Evolutionary conservation across 2,113 vertebrate genomes (phyloP), one percentile per base, ranked within the genome.

Genomic region (Panurus biarmicus): DNA sequence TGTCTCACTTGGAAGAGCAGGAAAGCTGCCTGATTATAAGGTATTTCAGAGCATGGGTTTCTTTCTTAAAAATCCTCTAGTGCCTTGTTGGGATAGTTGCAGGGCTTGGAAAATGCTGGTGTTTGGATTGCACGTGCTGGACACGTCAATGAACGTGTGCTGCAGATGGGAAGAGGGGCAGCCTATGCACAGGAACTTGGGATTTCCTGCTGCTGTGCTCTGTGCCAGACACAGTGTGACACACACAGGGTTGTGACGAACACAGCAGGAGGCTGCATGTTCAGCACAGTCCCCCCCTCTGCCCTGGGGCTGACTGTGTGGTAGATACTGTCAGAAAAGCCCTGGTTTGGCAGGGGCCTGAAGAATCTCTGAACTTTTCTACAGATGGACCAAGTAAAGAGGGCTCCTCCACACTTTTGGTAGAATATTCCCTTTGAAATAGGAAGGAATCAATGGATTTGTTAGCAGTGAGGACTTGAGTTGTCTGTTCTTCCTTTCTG

Each of bases 131-230:
- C 6, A 0, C 20, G 7, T 45, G n/a, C 35, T 73, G 83, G 45
- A 23, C 40, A 9, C 13, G 1, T 10, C 65, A 35, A 4, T 23
- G 45, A 38, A 26, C 23, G 8, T 0, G 1, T 66, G 56, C 71
- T 88, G 76, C 31, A 11, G 12, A 25, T n/a, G 42, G 53, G 84
- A 67, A 58, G 65, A 66, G 42, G 51, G 17, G 28, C 65, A 81
- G 73, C 26, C 45, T 66, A 9, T 26, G 9, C 53, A 29, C 60
- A 67, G 38, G 78, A 57, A 23, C 19, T 71, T n/a, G 54, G 50
- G 61, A 8, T 87, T 81, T 87, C 47, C 44, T 94, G 65, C 56
- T 48, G 58, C 67, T 70, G 28, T 66, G 64, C 76, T 69, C 31
- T 83, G 40, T 3, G 1, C 53, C 42, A 66, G 61, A 54, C 48